Evolutionary conservation across 2,888 invertebrate species (phyloP), one percentile per base, ranked within the genome.

Genomic region (Lymantria dispar): DNA sequence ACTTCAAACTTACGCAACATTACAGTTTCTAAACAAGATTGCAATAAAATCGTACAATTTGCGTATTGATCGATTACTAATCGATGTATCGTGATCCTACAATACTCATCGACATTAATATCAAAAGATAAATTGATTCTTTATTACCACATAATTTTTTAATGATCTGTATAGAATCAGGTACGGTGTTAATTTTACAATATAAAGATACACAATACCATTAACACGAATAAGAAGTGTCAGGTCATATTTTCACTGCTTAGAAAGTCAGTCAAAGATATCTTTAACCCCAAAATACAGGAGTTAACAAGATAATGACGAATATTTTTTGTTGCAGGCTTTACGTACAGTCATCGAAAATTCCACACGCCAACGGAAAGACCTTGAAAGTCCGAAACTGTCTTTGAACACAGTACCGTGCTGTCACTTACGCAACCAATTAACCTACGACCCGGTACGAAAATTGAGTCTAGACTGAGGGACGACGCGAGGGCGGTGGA

Each of bases 311-410:
- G 55, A 58, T 61, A 61, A 40, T 46, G 38, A 56, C 67, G 62
- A 65, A 42, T 54, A 64, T 66, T 61, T 22, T 55, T 84, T 76
- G 78, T 85, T 83, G 43, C 83, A 87, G 87, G 87, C 83, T 82
- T n/a, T 67, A 74, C 83, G 78, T 68, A 74, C 64, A 76, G 70
- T 73, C 69, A 78, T 76, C 72, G 68, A 70, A 60, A 71, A 76
- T 73, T 74, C 72, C 66, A 63, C 52, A 54, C 69, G 67, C 64
- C 64, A 55, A 69, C 69, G 64, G 68, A 72, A 56, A 68, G 57
- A 74, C 70, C 68, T 76, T 75, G 68, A 68, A 62, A 69, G 60
- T 67, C 62, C 50, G 54, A 63, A 58, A 64, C 70, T 72, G 68
- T 77, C 74, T 78, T 76, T 70, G 70, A 56, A 45, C 56, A 66